Evolutionary conservation across 1,140 invertebrate genomes (phyloP).

Genomic region (Lycorma delicatula): DNA sequence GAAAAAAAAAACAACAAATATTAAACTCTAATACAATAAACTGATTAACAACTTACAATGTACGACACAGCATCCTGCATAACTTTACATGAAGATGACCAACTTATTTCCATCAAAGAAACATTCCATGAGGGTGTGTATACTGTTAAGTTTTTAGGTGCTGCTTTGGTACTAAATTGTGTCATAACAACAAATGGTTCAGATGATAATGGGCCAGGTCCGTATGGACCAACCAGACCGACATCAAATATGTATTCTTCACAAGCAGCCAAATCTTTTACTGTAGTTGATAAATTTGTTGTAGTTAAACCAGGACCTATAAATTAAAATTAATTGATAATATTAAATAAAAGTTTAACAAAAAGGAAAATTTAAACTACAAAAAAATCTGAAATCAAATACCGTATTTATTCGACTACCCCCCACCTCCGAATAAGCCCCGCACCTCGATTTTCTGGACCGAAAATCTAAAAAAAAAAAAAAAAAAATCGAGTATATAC

Average conservation of each 20-base stretch:
- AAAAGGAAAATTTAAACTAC: slow-evolving; percentile 33
- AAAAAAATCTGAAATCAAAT: slow-evolving; percentile 13
- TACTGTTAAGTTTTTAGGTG: slow-evolving; percentile 47
- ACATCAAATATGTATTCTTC: slow-evolving; percentile 63
- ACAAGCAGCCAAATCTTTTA: slow-evolving; percentile 58
- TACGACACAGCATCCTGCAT: slow-evolving; percentile 46
- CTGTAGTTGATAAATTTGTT: slow-evolving; percentile 44
- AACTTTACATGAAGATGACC: slow-evolving; percentile 42
- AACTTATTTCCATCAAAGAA: slow-evolving; percentile 39
- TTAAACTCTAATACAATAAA: too few species aligned
- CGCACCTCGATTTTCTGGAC: too few species aligned
- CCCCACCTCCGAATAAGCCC: too few species aligned
- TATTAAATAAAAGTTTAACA: slow-evolving; percentile 10
- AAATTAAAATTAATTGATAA: slow-evolving; percentile 29
- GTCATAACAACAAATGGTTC: slow-evolving; percentile 48
- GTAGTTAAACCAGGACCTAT: slow-evolving; percentile 47
- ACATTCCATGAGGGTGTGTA: slow-evolving; percentile 22
- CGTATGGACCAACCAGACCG: slow-evolving; percentile 52
- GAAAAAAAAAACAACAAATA: not conserved
- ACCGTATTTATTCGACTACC: too few species aligned
- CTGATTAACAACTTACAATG: slow-evolving; percentile 48
- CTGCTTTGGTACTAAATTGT: slow-evolving; percentile 48
- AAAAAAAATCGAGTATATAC: too few species aligned
- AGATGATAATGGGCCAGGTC: slow-evolving; percentile 51
- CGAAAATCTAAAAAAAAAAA: too few species aligned